Evolutionary conservation across 2,113 vertebrate species (phyloP).

Genomic region (Callionymus lyra): DNA sequence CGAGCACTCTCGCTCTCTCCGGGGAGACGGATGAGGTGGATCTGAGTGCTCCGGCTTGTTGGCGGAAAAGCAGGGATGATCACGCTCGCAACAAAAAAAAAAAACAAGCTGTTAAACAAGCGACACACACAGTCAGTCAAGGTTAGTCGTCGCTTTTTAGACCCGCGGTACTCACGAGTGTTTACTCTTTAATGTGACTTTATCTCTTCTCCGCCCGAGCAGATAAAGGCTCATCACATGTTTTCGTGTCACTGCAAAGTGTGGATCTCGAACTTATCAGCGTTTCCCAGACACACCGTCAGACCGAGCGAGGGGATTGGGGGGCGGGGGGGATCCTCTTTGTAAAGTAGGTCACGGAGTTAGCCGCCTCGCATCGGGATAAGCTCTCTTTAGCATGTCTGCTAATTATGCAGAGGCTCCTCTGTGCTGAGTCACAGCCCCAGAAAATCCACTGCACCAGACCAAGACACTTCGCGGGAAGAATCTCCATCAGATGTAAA

Average conservation of each 20-base stretch:
- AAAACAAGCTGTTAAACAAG: background rate
- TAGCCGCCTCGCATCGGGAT: conserved; percentile 46
- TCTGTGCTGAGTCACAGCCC: conserved; percentile 56
- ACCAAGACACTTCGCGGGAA: conserved; percentile 3
- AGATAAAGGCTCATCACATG: no score
- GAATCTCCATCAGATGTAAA: no score
- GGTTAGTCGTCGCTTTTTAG: conserved; percentile 32
- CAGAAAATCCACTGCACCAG: conserved; percentile 33
- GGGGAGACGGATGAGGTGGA: conserved; percentile 25
- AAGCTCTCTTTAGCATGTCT: conserved; percentile 52
- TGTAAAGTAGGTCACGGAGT: conserved; percentile 66
- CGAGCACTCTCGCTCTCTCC: conserved; percentile 26
- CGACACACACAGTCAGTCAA: conserved; percentile 25
- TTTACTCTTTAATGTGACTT: conserved; percentile 6
- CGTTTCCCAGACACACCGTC: conserved; percentile 42
- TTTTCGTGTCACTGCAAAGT: conserved; percentile 8
- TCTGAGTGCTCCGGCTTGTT: conserved; percentile 33
- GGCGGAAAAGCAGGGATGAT: conserved; percentile 3
- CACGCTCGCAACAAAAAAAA: no score
- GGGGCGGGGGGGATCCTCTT: conserved; percentile 67
- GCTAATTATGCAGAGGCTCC: conserved; percentile 50
- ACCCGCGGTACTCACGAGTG: conserved; percentile 18
- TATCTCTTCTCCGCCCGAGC: no score
- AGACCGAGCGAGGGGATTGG: conserved; percentile 41
- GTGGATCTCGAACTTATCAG: conserved; percentile 49